Conservation (phyloP, 2,113 vertebrate species). For the Scytalopus superciliaris region DNA sequence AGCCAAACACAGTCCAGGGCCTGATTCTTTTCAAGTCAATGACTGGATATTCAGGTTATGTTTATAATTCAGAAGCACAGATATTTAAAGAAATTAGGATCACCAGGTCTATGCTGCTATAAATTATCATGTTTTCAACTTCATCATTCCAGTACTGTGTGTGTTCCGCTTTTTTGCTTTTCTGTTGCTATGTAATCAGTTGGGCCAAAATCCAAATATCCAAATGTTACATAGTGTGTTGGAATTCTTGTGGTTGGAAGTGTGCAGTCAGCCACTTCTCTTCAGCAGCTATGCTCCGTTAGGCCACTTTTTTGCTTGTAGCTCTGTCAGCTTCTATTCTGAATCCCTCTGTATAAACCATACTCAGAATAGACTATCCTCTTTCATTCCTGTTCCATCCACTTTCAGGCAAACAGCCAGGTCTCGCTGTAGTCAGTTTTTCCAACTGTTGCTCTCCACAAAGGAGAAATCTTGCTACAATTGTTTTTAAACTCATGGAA, state of each 20-base stretch:
- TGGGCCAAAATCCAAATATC: neutral
- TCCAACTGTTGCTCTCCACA: neutral
- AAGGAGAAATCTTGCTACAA: neutral
- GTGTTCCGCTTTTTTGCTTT: neutral
- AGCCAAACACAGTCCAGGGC: neutral
- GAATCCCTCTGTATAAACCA: neutral
- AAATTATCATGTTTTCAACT: neutral
- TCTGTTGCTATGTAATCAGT: neutral
- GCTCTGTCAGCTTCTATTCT: neutral
- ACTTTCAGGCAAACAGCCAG: conserved; percentile 17
- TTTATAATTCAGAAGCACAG: neutral
- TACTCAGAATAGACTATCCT: neutral
- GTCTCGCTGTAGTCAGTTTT: neutral
- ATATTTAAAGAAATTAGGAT: neutral
- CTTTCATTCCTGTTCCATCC: neutral
- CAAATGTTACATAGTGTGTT: neutral
- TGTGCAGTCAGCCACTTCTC: neutral
- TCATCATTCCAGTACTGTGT: neutral
- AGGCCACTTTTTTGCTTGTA: neutral
- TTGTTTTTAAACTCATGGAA: neutral
- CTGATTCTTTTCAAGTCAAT: neutral
- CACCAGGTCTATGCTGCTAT: neutral
- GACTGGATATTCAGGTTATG: no score
- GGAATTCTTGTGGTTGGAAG: neutral
- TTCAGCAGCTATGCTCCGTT: neutral